Base-by-base conservation (phyloP, 2,797 vertebrate species). In the Craterocephalus amniculus region DNA sequence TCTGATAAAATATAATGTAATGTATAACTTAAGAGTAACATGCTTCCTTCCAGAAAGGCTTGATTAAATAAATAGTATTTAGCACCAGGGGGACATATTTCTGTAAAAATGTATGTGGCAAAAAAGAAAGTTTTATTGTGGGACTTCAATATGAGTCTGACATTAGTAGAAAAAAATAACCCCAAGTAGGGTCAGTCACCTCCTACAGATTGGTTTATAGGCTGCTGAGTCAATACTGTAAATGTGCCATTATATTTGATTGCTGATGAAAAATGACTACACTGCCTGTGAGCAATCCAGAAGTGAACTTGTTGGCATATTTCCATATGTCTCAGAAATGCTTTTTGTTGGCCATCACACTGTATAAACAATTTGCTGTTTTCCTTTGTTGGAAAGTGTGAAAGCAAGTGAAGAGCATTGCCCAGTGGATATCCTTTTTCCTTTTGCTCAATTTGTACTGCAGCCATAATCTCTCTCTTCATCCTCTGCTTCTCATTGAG, bases 131-230 rank as follows among this genome's bases (percentile, higher is more conserved):
- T 45, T 20, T n/a, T 45, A 7, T n/a, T 14, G 18, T 7, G 18
- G n/a, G 20, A 22, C n/a, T 22, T 48, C 20, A 48, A 7, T 48
- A 22, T 48, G 20, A n/a, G 45, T 22, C 45, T 48, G 45, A 48
- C 45, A 11, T 48, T 9, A n/a, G 20, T 48, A 22, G 43, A 48
- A n/a, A n/a, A 48, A 22, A 48, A 48, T 48, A 48, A 48, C 20
- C 20, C 20, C 7, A 22, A 48, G 20, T 48, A 22, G 45, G n/a
- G 45, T 22, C 45, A 48, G 8, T 48, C 20, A 22, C 29, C 66
- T 48, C n/a, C 56, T 35, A 38, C 10, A 67, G 48, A 62, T 72
- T 59, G 49, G 51, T 70, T 51, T 67, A 62, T 40, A 64, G 43
- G 63, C 49, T 58, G 51, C 32, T 52, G 26, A 49, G 43, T 16